A percentile compares a stretch with the other conserved stretches of the same genome.
Conservation (phyloP, 2,113 vertebrate species). For the Gila orcuttii region DNA sequence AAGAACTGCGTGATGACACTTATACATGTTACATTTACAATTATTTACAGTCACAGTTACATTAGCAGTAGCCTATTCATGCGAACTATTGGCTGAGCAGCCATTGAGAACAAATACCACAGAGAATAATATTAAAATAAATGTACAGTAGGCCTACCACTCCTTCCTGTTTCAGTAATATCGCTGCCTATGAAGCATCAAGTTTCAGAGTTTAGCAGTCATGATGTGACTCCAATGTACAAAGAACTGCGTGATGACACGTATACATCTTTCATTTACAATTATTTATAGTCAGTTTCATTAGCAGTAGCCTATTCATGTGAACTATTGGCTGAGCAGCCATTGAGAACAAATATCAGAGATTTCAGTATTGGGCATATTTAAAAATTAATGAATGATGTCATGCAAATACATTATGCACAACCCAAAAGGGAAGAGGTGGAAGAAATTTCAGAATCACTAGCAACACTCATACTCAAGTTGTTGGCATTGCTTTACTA, state of each 20-base stretch:
- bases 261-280: too few relatives aligned
- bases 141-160: too few relatives aligned
- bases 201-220: too few relatives aligned
- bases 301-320: too few relatives aligned
- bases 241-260: too few relatives aligned
- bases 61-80: neutral
- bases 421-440: neutral
- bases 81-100: neutral
- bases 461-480: neutral
- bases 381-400: slow-evolving; percentile 16
- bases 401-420: neutral
- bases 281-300: too few relatives aligned
- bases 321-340: too few relatives aligned
- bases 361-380: neutral
- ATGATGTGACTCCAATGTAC: too few relatives aligned
- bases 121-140: neutral
- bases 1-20: neutral
- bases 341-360: too few relatives aligned
- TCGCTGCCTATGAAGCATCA: too few relatives aligned
- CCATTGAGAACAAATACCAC: neutral
- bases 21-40: neutral
- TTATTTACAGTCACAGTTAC: neutral
- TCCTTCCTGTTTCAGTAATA: too few relatives aligned
- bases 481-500: neutral
- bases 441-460: neutral